A percentile compares a stretch with the other conserved stretches of the same genome.
These are phyloP conservation scores for Neotoma lepida DNA, from an alignment of 2,113 vertebrate species.

Conservation along the genomic window DNA sequence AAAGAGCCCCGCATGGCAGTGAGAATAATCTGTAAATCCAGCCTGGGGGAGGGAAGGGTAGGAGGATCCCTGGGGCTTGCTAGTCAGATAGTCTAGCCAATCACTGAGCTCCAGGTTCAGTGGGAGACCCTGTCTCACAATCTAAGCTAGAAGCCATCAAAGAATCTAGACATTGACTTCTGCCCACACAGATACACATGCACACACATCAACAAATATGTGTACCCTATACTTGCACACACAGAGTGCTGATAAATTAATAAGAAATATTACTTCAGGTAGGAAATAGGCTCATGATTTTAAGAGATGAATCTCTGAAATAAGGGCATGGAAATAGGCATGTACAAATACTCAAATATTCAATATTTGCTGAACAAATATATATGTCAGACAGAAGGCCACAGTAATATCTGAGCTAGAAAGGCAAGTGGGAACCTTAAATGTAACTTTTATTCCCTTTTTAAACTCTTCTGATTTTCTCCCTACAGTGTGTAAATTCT, in stretches of 20 bases:
- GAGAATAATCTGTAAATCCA: neutral
- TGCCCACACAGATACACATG: neutral
- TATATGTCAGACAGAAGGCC: neutral
- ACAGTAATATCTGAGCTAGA: neutral
- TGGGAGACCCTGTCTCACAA: neutral
- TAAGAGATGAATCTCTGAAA: neutral
- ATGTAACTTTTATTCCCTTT: neutral
- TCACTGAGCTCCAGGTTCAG: neutral
- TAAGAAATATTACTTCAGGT: neutral
- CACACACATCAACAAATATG: neutral
- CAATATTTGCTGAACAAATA: neutral
- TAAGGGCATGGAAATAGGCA: neutral
- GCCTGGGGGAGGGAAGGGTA: neutral
- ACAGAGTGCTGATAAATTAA: neutral
- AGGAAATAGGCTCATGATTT: slow-evolving; percentile 2
- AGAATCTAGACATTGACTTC: neutral
- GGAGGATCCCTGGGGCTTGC: neutral
- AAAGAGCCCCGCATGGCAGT: neutral
- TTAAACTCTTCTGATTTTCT: slow-evolving; percentile 1
- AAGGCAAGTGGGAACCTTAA: neutral
- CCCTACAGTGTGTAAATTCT: neutral
- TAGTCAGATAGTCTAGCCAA: neutral
- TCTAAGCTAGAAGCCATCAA: neutral
- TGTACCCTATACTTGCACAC: neutral
- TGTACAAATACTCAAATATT: neutral